A percentile compares a stretch with the other conserved stretches of the same genome.
Conservation (phyloP, 35 echinoderm and acorn worm genomes). For the Ophioderma brevispina region DNA sequence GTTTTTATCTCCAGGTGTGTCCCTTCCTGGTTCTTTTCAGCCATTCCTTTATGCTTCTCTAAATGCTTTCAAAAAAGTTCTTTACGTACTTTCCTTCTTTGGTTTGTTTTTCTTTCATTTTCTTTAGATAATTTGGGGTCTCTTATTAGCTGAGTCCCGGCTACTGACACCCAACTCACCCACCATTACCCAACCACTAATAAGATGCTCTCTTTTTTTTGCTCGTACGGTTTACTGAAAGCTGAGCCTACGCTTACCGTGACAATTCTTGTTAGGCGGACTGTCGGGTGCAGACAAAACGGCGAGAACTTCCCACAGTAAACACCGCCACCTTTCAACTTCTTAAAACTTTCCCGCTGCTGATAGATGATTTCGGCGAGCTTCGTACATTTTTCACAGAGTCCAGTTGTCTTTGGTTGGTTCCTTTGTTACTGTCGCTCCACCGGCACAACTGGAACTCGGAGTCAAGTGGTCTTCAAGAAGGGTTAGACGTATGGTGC, state of each 20-base stretch:
- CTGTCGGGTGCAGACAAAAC: background rate
- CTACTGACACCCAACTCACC: too few species aligned
- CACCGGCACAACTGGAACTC: background rate
- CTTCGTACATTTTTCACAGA: background rate
- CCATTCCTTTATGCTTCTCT: conserved; percentile 16
- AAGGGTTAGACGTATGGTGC: conserved; percentile 81
- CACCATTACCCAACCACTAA: too few species aligned
- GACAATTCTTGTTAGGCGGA: background rate
- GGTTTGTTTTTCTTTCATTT: conserved; percentile 19
- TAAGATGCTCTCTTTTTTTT: background rate
- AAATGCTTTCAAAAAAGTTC: conserved; percentile 23
- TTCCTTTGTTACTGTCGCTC: background rate
- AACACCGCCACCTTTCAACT: background rate
- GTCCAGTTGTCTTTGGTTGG: background rate
- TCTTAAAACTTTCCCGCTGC: background rate
- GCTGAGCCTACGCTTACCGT: background rate
- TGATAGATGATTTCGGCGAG: background rate
- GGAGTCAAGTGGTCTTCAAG: conserved; percentile 71
- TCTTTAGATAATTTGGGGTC: background rate
- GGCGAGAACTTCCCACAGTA: background rate
- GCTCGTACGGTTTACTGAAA: background rate
- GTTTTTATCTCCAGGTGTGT: background rate
- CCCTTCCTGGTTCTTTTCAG: background rate
- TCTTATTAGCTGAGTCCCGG: background rate
- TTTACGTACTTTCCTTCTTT: conserved; percentile 3